Conservation (phyloP, 1,140 invertebrate species). For the Solenopsis fugax region DNA sequence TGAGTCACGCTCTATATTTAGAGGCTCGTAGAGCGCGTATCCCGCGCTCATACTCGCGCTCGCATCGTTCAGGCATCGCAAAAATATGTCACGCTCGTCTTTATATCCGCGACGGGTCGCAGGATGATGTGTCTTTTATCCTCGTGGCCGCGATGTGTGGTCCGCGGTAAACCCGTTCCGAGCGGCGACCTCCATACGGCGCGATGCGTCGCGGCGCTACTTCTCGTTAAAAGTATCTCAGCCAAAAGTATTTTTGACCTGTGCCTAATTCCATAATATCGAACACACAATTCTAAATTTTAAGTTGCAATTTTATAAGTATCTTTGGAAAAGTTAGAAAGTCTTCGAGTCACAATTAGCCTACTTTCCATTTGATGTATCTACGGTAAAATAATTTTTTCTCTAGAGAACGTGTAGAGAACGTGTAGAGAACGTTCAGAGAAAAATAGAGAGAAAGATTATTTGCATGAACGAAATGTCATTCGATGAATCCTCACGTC, state of each 20-base stretch:
- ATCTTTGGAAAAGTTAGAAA: neutral
- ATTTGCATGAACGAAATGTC: conserved; percentile 19
- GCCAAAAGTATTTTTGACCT: conserved; percentile 14
- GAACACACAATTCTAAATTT: neutral
- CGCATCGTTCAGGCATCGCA: conserved; percentile 72
- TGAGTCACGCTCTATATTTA: conserved; percentile 85
- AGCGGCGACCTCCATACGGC: neutral
- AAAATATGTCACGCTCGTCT: conserved; percentile 83
- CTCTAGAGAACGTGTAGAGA: neutral
- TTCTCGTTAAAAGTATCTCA: conserved; percentile 10
- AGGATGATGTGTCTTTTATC: conserved; percentile 74
- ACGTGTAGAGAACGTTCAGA: neutral
- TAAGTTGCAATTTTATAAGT: neutral
- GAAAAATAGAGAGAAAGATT: neutral
- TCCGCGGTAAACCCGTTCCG: conserved; percentile 64
- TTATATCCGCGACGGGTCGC: conserved; percentile 65
- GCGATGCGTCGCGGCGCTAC: conserved; percentile 13
- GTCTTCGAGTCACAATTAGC: neutral
- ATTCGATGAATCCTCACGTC: conserved; percentile 22
- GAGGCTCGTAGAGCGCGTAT: conserved; percentile 75
- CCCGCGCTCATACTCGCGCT: conserved; percentile 50
- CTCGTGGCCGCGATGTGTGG: conserved; percentile 73
- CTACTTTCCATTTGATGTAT: neutral
- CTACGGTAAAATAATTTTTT: neutral
- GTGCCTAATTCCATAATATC: neutral